A percentile compares a stretch with the other conserved stretches of the same genome.
Conservation (phyloP, 1,140 invertebrate species). For the Drosophila setifemur region DNA sequence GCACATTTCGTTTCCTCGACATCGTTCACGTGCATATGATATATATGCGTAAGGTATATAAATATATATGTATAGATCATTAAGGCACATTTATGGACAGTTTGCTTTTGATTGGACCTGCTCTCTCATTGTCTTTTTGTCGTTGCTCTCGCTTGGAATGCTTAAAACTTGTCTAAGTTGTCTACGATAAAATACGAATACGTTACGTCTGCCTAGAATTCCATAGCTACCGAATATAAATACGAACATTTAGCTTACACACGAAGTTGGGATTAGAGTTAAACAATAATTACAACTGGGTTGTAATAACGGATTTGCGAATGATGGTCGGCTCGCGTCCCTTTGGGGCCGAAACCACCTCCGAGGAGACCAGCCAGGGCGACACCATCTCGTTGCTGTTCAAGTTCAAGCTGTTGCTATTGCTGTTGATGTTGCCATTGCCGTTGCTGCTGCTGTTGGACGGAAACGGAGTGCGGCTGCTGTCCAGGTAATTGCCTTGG, state of each 20-base stretch:
- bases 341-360: slow-evolving; percentile 86
- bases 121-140: slow-evolving; percentile 72
- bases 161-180: slow-evolving; percentile 71
- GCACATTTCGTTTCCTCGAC: slow-evolving; percentile 52
- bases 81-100: slow-evolving; percentile 79
- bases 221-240: too few relatives aligned
- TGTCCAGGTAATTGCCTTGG: slow-evolving; percentile 80
- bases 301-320: slow-evolving; percentile 92
- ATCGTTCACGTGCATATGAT: slow-evolving; percentile 50
- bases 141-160: slow-evolving; percentile 58
- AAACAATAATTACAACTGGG: slow-evolving; percentile 87
- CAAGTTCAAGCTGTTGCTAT: neutral
- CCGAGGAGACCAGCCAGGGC: slow-evolving; percentile 91
- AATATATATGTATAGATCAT: slow-evolving; percentile 62
- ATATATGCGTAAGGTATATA: slow-evolving; percentile 33
- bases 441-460: slow-evolving; percentile 47
- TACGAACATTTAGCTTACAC: slow-evolving; percentile 68
- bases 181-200: slow-evolving; percentile 56
- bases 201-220: slow-evolving; percentile 25
- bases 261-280: slow-evolving; percentile 36
- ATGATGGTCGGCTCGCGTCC: slow-evolving; percentile 88
- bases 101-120: slow-evolving; percentile 75
- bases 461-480: slow-evolving; percentile 79
- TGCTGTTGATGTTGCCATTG: slow-evolving; percentile 32
- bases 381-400: slow-evolving; percentile 84